phyloP scores from a whole-genome alignment of 2,113 vertebrate genomes.

The Reinhardtius hippoglossoides region DNA sequence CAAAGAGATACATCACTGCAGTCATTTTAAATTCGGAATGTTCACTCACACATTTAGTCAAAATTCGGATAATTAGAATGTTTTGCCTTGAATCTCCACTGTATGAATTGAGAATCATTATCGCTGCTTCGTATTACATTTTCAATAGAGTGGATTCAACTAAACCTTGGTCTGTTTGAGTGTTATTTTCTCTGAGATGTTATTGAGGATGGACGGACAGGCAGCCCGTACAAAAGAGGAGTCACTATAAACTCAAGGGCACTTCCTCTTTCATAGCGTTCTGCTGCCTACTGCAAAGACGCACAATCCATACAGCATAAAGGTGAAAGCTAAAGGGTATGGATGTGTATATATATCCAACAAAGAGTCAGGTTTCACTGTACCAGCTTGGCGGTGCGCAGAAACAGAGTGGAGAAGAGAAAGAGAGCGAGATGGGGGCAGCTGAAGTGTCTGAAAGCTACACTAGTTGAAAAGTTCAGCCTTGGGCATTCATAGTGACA shows the following conservation, averaged over 20 bases:
- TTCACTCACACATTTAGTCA: neutral
- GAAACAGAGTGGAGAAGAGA: slow-evolving; percentile 27
- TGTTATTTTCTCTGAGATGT: slow-evolving; percentile 20
- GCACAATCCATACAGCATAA: neutral
- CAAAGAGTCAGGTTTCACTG: slow-evolving; percentile 48
- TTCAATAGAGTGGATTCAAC: slow-evolving; percentile 16
- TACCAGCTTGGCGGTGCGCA: slow-evolving; percentile 33
- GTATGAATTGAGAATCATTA: slow-evolving; percentile 6
- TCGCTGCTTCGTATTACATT: slow-evolving; percentile 25
- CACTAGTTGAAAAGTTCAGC: slow-evolving; percentile 57
- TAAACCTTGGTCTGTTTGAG: slow-evolving; percentile 15
- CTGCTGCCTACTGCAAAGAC: slow-evolving; percentile 29
- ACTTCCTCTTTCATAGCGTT: slow-evolving; percentile 39
- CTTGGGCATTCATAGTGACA: slow-evolving; percentile 26
- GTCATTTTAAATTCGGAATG: neutral
- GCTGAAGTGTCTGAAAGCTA: slow-evolving; percentile 32
- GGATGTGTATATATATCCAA: slow-evolving; percentile 3
- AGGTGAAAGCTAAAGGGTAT: slow-evolving; percentile 50
- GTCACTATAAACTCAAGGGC: slow-evolving; percentile 52
- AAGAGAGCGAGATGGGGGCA: slow-evolving; percentile 22
- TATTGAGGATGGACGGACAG: neutral
- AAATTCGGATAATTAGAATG: neutral
- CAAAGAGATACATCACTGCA: neutral
- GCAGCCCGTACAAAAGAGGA: neutral
- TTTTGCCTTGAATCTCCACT: neutral